A percentile compares a stretch with the other conserved stretches of the same genome.
Conservation (phyloP, 2,797 vertebrate genomes). For the Lithobates pipiens region DNA sequence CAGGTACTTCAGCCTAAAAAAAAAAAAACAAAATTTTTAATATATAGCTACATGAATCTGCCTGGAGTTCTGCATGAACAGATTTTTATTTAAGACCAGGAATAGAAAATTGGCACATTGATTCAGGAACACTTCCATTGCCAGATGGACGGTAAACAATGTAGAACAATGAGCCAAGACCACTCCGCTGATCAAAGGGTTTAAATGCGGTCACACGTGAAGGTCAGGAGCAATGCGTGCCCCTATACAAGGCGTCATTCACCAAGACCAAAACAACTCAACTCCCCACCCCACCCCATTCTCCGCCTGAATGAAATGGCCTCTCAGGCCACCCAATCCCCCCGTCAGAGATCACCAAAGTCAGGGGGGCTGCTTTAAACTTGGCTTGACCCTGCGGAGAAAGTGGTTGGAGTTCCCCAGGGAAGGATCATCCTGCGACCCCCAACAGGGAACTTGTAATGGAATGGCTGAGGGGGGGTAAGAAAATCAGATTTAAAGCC, state of each 20-base stretch:
- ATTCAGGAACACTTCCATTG: background rate
- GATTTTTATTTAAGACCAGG: too few species aligned
- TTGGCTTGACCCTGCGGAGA: slow-evolving; percentile 13
- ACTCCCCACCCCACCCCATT: slow-evolving; percentile 5
- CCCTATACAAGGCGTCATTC: slow-evolving; percentile 67
- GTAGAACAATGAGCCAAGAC: background rate
- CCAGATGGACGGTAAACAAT: slow-evolving; percentile 7
- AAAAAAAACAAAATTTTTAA: too few species aligned
- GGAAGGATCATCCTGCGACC: background rate
- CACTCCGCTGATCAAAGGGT: slow-evolving; percentile 18
- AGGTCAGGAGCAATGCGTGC: slow-evolving; percentile 65
- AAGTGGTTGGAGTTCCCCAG: background rate
- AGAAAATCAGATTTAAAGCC: background rate
- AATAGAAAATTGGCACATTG: too few species aligned
- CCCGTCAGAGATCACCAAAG: slow-evolving; percentile 4
- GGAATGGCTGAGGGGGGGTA: background rate
- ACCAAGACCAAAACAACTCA: slow-evolving; percentile 26
- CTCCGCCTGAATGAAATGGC: slow-evolving; percentile 21
- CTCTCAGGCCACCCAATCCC: background rate
- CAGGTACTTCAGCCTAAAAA: too few species aligned
- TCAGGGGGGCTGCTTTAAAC: slow-evolving; percentile 16
- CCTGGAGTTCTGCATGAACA: too few species aligned
- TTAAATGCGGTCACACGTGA: slow-evolving; percentile 62
- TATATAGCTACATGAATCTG: too few species aligned
- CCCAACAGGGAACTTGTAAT: slow-evolving; percentile 3